A percentile compares a stretch with the other conserved stretches of the same genome.
These are phyloP conservation scores for Micrasema longulum DNA, from an alignment of 1,140 invertebrate genomes.

Conservation along the genomic window DNA sequence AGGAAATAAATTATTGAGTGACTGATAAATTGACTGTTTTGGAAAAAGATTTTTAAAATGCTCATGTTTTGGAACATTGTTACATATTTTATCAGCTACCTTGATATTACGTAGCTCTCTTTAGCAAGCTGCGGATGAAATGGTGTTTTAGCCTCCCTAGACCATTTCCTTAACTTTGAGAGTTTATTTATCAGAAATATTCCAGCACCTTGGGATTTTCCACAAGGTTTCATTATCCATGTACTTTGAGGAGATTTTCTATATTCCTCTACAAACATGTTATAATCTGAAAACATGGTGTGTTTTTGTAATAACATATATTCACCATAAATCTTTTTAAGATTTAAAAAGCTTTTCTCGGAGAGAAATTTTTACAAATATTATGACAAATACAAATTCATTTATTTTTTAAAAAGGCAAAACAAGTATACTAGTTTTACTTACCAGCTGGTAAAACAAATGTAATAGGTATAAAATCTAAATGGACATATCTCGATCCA, in stretches of 20 bases:
- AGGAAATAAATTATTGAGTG: neutral
- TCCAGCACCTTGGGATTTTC: conserved; percentile 88
- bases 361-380: no score
- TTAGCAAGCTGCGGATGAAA: conserved; percentile 87
- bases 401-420: no score
- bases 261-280: conserved; percentile 96
- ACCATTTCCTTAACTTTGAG: conserved; percentile 90
- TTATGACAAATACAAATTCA: no score
- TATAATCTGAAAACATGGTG: conserved; percentile 84
- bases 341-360: no score
- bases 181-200: conserved; percentile 92
- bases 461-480: conserved; percentile 93
- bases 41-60: neutral
- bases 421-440: no score
- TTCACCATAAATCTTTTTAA: no score
- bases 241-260: conserved; percentile 90
- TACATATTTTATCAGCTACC: conserved; percentile 59
- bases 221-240: conserved; percentile 98
- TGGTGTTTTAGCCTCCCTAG: conserved; percentile 82
- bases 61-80: neutral
- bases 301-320: no score
- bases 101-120: conserved; percentile 92
- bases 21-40: neutral
- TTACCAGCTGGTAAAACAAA: conserved; percentile 89
- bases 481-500: conserved; percentile 80